Evolutionary conservation across 2,888 invertebrate genomes (phyloP), one percentile per base, ranked within the genome.

Genomic region (Campaea margaritaria): DNA sequence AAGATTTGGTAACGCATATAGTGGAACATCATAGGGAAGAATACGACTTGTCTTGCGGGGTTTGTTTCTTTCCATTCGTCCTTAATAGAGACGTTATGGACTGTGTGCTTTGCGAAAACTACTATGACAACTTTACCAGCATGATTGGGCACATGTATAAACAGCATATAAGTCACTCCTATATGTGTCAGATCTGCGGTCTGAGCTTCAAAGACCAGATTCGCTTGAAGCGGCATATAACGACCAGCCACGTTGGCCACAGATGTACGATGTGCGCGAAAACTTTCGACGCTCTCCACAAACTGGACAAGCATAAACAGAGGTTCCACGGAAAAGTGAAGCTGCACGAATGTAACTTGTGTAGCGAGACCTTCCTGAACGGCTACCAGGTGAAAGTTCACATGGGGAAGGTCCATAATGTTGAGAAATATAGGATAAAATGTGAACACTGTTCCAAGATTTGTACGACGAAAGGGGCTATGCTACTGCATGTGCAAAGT

Each of bases 401-500:
- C 64, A 74, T 89, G 77, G 88, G 89, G 0, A 89, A 85, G 43
- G 75, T 81, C 14, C 90, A 90, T 48, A 87, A 87, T 27, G 90
- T 89, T 0, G 87, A 84, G 34, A 87, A 86, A 45, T 88, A 85
- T 44, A 74, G 71, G 5, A 78, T 88, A 0, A 82, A 85, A 67
- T 90, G 90, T 55, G 81, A 87, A n/a, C 70, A 81, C 7, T 87
- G 94, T 76, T 82, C 93, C 43, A 89, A 87, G 68, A 66, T 89
- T 39, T 86, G 86, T 15, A 82, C 82, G 0, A 89, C 89, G 0
- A 93, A 94, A 82, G 93, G 93, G 0, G 93, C 93, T 0, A 83
- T 94, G 77, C 67, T 91, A 0, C 78, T 93, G 21, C 94, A 94
- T 54, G 83, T 93, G 44, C 91, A 93, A 15, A 89, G 91, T 0